Base-by-base conservation (phyloP, 2,888 invertebrate genomes). In the Poecilobothrus nobilitatus region DNA sequence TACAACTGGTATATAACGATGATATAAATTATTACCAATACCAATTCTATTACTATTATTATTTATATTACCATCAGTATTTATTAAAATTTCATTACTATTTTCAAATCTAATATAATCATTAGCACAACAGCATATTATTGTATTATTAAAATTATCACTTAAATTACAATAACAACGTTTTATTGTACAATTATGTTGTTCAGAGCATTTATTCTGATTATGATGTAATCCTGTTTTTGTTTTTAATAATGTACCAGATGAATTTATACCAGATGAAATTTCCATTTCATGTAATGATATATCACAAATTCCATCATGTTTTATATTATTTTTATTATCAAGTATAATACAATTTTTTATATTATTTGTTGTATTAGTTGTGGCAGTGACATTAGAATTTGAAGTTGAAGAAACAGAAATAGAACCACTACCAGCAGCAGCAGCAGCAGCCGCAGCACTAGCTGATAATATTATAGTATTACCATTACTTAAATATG, bases 111-210 rank as follows among this genome's bases (percentile, higher is more conserved):
- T 66, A 33, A 65, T 34, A 44, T n/a, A 41, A 66, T 68, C 67
- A 71, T 68, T 71, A 61, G 67, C 66, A 70, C 66, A 69, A 22
- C 68, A 44, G 5, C 27, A 27, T 27, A 27, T 27, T 22, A 53
- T 66, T 63, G 27, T 12, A 64, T 64, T 64, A 76, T 68, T 69
- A 71, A 67, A 62, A 71, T 68, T 68, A 71, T 66, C 68, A 20
- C 8, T 20, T 6, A 9, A 4, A 65, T 20, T 20, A 41, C 37
- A 37, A 12, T 27, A 10, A 27, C 27, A 6, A 6, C 18, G 18
- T 18, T 18, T 18, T 18, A 2, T 3, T 27, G 15, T 63, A 18
- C 3, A 21, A 37, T 66, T 37, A 37, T 21, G 41, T 18, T 66
- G n/a, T n/a, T 10, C 21, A 2, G 1, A 21, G 22, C 12, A 22